Base-by-base conservation (phyloP, 1,140 invertebrate genomes). In the Holotrichia oblita region DNA sequence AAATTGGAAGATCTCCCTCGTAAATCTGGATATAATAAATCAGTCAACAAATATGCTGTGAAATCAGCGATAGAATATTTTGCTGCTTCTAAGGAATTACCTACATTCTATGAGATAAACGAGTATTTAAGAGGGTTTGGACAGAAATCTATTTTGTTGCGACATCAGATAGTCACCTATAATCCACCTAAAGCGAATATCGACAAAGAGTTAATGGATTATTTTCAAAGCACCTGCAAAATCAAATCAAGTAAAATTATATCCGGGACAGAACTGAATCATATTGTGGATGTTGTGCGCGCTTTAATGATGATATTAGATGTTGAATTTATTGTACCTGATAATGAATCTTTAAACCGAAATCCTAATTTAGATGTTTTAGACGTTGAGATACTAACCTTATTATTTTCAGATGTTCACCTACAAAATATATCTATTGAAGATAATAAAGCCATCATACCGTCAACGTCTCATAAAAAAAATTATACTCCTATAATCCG, bases 1-100 rank as follows among this genome's bases (percentile, higher is more conserved):
- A 81, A 77, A 3, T 64, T 88, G 0, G 79, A 81, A 20, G 83
- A 88, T 55, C 80, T 87, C 24, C 87, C 85, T 12, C 80, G 86
- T 74, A 80, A 79, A n/a, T 79, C 82, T 69, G 77, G 76, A 34
- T 48, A 22, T 14, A 6, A 73, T 40, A 24, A 44, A 64, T 17
- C 20, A 77, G 22, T 59, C 72, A 48, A 22, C 69, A 40, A 73
- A 14, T 44, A 17, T 9, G 55, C 61, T 77, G 34, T 78, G 20
- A 69, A 40, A 41, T 77, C 80, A 42, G n/a, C 14, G 2, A 17
- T 55, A 55, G 48, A 55, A 14, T 17, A 55, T 55, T 55, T 55
- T n/a, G n/a, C 48, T n/a, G 17, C 48, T 17, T n/a, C 48, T 2
- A 14, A 14, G 3, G 48, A 55, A 34, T 79, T 83, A 34, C 81